phyloP scores from a whole-genome alignment of 2,797 vertebrate species.

The Euphonia xanthogaster region DNA sequence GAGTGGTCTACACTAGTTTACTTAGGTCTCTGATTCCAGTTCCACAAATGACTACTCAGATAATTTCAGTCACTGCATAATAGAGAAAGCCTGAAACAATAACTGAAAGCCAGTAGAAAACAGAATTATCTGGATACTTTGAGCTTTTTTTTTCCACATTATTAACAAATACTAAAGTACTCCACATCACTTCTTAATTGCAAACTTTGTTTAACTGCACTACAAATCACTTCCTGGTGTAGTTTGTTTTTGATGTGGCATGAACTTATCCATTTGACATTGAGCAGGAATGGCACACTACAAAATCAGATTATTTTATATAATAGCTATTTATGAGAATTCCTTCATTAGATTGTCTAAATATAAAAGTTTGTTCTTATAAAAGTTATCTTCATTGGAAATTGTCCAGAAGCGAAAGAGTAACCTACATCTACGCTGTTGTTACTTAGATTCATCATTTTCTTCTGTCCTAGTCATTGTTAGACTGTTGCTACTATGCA shows the following conservation, averaged over 20 bases:
- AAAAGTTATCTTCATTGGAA: background rate
- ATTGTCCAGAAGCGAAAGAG: background rate
- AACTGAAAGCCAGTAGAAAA: background rate
- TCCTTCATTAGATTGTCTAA: background rate
- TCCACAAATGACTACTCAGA: background rate
- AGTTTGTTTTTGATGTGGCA: background rate
- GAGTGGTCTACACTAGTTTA: background rate
- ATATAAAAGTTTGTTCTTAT: background rate
- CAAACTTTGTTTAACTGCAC: background rate
- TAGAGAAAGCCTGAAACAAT: background rate
- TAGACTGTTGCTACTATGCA: background rate
- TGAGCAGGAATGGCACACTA: background rate
- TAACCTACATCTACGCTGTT: background rate
- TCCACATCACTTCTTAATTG: background rate
- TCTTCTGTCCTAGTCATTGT: background rate
- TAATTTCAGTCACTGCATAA: background rate
- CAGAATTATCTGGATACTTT: background rate
- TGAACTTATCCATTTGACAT: rapidly evolving
- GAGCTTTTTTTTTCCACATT: background rate
- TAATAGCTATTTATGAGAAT: background rate
- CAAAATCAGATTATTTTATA: background rate
- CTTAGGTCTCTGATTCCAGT: background rate
- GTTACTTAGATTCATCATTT: background rate
- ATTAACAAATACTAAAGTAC: background rate
- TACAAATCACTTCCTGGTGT: background rate